A percentile compares a stretch with the other conserved stretches of the same genome.
These are phyloP conservation scores for Schrankia costaestrigalis DNA, from an alignment of 2,888 invertebrate species.

Conservation along the genomic window DNA sequence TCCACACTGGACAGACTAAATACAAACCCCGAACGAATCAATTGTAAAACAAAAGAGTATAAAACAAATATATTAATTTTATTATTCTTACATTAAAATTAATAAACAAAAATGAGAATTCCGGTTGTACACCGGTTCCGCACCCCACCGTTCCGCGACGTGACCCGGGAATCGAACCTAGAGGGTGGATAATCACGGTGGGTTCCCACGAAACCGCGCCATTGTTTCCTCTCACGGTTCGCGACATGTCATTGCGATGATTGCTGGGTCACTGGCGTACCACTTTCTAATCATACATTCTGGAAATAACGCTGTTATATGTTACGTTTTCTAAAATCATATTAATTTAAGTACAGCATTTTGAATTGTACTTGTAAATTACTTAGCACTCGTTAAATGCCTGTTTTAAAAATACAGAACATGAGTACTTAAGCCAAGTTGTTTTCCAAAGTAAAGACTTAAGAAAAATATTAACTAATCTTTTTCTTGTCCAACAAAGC, in stretches of 20 bases:
- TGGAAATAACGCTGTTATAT: constrained; percentile 23
- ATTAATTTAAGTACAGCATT: too few species aligned
- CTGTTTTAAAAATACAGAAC: too few species aligned
- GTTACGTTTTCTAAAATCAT: too few species aligned
- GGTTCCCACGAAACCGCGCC: constrained; percentile 62
- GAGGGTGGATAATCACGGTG: constrained; percentile 63
- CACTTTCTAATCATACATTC: constrained; percentile 58
- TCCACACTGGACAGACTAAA: background rate
- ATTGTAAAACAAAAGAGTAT: too few species aligned
- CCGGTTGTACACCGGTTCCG: constrained; percentile 68
- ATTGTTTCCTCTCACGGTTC: constrained; percentile 73
- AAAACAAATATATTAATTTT: constrained; percentile 27
- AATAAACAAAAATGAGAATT: constrained; percentile 50
- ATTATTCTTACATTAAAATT: constrained; percentile 23
- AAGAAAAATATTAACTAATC: too few species aligned
- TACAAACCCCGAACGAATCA: too few species aligned
- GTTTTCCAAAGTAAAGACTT: too few species aligned
- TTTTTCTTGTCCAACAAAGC: too few species aligned
- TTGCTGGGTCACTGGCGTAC: constrained; percentile 46
- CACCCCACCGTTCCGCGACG: constrained; percentile 69
- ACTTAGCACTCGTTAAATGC: too few species aligned
- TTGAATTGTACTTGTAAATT: too few species aligned
- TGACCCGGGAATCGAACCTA: constrained; percentile 58
- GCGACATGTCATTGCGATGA: constrained; percentile 72
- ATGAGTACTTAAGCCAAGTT: too few species aligned